Percentiles rank a stretch among this genome's conserved stretches.
Evolutionary conservation across 2,888 invertebrate species (phyloP).

Genomic region (Cataglyphis cursor): DNA sequence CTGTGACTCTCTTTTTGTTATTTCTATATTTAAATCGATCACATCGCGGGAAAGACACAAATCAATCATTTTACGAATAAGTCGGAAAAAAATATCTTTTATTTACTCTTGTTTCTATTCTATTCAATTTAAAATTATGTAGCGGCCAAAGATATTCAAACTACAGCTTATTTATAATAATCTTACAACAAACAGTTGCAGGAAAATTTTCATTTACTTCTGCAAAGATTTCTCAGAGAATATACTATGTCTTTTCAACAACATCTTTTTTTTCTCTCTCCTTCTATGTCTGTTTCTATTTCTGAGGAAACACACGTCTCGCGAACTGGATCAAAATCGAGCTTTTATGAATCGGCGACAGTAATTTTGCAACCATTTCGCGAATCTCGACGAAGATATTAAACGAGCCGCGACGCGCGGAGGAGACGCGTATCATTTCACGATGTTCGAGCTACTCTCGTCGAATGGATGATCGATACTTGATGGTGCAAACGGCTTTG

Average conservation of each 20-base stretch:
- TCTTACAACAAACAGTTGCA: background rate
- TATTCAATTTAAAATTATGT: background rate
- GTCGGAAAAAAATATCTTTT: background rate
- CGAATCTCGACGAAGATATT: conserved; percentile 42
- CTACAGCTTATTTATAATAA: background rate
- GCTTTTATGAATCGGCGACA: conserved; percentile 59
- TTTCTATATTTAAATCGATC: conserved; percentile 13
- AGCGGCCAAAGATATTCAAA: background rate
- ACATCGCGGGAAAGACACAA: conserved; percentile 8
- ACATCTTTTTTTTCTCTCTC: background rate
- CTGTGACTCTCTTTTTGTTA: conserved; percentile 30
- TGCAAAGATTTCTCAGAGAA: background rate
- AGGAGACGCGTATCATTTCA: conserved; percentile 28
- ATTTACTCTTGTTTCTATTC: background rate
- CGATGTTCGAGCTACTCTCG: conserved; percentile 42
- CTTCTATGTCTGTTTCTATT: background rate
- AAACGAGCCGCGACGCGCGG: conserved; percentile 20
- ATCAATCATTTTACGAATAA: conserved; percentile 1
- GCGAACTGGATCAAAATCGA: conserved; percentile 28
- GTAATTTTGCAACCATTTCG: conserved; percentile 18
- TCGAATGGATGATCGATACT: conserved; percentile 64
- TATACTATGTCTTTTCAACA: background rate
- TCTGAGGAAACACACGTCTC: background rate
- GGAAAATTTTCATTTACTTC: background rate
- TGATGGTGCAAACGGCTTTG: conserved; percentile 42